Percentiles rank a stretch among this genome's conserved stretches.
phyloP scores from a whole-genome alignment of 2,797 vertebrate genomes.

The Agapornis canus region DNA sequence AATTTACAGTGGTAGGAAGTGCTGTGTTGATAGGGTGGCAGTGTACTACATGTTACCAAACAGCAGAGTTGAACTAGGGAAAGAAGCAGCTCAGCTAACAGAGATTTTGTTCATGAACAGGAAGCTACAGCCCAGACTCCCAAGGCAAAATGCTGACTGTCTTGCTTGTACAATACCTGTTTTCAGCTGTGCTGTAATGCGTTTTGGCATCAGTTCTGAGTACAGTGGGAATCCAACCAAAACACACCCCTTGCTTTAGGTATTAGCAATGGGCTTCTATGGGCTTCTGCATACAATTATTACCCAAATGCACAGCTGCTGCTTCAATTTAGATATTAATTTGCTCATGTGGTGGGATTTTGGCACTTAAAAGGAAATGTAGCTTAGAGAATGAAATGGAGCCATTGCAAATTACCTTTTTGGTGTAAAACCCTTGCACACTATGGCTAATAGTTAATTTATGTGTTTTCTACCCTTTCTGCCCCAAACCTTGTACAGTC shows the following conservation, averaged over 20 bases:
- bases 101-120: background rate
- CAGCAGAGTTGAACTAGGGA: background rate
- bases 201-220: background rate
- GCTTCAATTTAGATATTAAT: constrained; percentile 58
- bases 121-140: background rate
- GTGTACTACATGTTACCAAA: background rate
- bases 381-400: constrained; percentile 23
- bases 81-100: background rate
- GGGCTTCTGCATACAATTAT: constrained; percentile 50
- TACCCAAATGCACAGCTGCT: constrained; percentile 54
- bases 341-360: constrained; percentile 53
- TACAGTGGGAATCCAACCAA: constrained; percentile 38
- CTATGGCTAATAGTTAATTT: constrained; percentile 37
- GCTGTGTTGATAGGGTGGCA: background rate
- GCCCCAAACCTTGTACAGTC: background rate
- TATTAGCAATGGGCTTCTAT: background rate
- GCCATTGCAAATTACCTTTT: constrained; percentile 20
- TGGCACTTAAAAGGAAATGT: constrained; percentile 51
- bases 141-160: background rate
- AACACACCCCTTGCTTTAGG: background rate
- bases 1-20: background rate
- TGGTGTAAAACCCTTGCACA: constrained; percentile 8
- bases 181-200: constrained; percentile 6
- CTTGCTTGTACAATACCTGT: background rate
- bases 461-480: background rate